Evolutionary conservation across 2,113 vertebrate species (phyloP).

Genomic region (Pithys albifrons): DNA sequence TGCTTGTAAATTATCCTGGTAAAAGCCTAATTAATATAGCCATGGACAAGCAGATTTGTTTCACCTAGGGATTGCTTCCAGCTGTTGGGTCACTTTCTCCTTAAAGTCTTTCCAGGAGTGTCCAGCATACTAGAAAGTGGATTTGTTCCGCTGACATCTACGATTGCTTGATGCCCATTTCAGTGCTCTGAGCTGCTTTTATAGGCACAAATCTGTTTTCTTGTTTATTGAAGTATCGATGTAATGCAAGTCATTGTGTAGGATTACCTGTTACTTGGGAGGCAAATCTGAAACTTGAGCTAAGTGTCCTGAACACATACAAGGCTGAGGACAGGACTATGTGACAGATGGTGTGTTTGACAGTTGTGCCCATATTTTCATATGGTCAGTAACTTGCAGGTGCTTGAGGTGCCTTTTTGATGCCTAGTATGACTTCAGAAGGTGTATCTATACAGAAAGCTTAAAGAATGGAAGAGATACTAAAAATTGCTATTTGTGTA

Average conservation of each 20-base stretch:
- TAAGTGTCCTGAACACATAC: neutral
- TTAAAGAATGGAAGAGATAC: neutral
- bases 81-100: neutral
- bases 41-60: neutral
- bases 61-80: neutral
- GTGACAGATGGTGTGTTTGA: neutral
- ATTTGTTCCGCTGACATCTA: neutral
- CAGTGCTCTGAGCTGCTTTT: neutral
- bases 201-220: neutral
- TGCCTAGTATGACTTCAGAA: neutral
- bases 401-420: neutral
- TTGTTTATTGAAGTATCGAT: neutral
- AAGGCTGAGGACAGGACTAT: neutral
- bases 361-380: neutral
- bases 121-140: neutral
- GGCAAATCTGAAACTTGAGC: neutral
- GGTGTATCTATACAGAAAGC: neutral
- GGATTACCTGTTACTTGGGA: neutral
- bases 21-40: neutral
- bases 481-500: neutral
- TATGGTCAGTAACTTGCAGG: neutral
- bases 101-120: neutral
- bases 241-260: neutral
- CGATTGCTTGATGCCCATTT: neutral
- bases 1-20: neutral